Evolutionary conservation across 2,113 vertebrate genomes (phyloP), one percentile per base, ranked within the genome.

Genomic region (Chinchilla lanigera): DNA sequence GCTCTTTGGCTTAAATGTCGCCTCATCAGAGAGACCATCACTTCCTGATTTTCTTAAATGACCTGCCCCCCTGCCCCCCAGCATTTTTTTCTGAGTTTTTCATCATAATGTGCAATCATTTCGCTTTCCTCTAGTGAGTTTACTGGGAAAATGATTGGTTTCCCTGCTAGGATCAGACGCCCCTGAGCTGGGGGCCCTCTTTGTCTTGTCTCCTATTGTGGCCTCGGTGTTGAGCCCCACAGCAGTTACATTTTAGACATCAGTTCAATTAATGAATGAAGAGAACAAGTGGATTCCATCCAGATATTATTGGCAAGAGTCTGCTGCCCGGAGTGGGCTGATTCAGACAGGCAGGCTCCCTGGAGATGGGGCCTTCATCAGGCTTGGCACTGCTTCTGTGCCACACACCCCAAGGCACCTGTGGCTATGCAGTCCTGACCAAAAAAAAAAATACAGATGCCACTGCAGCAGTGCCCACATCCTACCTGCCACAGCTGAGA

Each of bases 41-140:
- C 50, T 20, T 80, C 41, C 26, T 78, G 44, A 56, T 93, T 77
- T 96, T 78, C 47, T 44, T 89, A 89, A 82, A 84, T 63, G n/a
- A 69, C 9, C 63, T 47, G 20, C 8, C 16, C 38, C 38, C 71
- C 24, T 47, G 6, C 11, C 41, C n/a, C 87, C 41, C 2, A 14
- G 82, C 77, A 90, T 92, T 92, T 87, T 50, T 38, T 96, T 97
- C 88, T 84, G 60, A 92, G 50, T 95, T 96, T 92, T 93, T 41
- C 28, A 90, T 67, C 54, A 83, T 33, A 91, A 52, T 38, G 88
- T 93, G 20, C 56, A 58, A 92, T 90, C 82, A 54, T 78, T 90
- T 93, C 81, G n/a, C 41, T 93, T 89, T 89, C 77, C 50, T 58
- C 63, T 26, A 65, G 41, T 69, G 90, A 81, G 41, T 78, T 87